Evolutionary conservation across 2,797 vertebrate species (phyloP).

Genomic region (Lophius americanus): DNA sequence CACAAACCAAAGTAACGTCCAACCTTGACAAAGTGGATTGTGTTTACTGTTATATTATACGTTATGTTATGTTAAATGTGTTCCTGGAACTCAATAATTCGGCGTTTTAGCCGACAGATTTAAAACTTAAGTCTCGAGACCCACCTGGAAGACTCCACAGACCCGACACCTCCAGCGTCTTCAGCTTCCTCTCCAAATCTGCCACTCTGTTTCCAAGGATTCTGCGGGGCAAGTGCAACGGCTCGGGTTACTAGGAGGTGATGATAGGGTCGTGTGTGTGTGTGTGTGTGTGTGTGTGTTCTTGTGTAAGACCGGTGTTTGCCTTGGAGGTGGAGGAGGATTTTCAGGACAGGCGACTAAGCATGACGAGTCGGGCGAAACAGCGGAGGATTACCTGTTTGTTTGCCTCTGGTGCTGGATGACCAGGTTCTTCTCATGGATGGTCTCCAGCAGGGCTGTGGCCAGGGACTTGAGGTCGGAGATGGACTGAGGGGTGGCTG

Average conservation of each 20-base stretch:
- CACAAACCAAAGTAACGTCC: no score
- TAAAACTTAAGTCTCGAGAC: not conserved
- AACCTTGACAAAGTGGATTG: not conserved
- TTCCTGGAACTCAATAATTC: conserved; percentile 2
- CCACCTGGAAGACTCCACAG: conserved; percentile 98
- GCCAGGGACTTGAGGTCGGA: conserved; percentile 96
- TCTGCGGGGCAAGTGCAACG: conserved; percentile 69
- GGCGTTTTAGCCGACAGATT: not conserved
- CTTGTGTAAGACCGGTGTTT: conserved; percentile 45
- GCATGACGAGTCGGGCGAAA: conserved; percentile 21
- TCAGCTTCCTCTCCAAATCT: conserved; percentile 94
- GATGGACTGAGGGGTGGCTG: conserved; percentile 95
- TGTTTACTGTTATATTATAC: conserved; percentile 2
- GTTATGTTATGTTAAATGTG: no score
- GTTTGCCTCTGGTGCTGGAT: conserved; percentile 98
- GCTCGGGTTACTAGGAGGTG: conserved; percentile 1
- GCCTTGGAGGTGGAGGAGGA: conserved; percentile 57
- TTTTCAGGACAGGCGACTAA: conserved; percentile 32
- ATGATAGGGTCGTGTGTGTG: not conserved
- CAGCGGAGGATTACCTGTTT: conserved; percentile 85
- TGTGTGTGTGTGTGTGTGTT: not conserved
- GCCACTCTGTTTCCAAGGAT: conserved; percentile 95
- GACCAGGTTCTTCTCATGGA: conserved; percentile 98
- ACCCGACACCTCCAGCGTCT: conserved; percentile 95
- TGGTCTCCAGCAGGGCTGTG: conserved; percentile 95